Percentiles rank a stretch among this genome's conserved stretches.
These are phyloP conservation scores for Metacarcinus magister DNA, from an alignment of 2,888 invertebrate genomes.

Conservation along the genomic window DNA sequence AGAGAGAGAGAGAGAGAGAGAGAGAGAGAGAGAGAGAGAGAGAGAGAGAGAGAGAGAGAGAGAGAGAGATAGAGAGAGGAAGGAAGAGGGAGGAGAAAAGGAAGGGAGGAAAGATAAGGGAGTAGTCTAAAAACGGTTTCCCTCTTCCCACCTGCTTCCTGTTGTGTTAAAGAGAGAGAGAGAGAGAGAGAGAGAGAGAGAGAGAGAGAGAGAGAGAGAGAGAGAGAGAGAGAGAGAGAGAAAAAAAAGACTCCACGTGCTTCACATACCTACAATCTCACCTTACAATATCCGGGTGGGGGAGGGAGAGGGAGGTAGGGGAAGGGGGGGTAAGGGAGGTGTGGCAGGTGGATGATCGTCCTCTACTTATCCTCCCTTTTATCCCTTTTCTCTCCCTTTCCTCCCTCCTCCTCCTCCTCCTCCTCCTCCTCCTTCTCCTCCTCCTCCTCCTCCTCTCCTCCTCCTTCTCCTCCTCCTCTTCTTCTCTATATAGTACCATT, in stretches of 20 bases:
- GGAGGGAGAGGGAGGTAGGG: too few species aligned
- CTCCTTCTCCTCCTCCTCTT: too few species aligned
- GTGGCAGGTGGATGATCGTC: too few species aligned
- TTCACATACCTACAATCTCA: not conserved
- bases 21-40: too few species aligned
- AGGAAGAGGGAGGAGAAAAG: not conserved
- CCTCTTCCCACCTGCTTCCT: not conserved
- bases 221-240: slow-evolving; percentile 26
- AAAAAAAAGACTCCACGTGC: not conserved
- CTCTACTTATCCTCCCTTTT: not conserved
- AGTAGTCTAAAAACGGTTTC: not conserved
- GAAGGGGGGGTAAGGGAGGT: too few species aligned
- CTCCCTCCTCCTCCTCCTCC: not conserved
- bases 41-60: not conserved
- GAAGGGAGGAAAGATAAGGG: not conserved
- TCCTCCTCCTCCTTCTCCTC: not conserved
- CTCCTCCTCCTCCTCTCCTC: not conserved
- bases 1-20: too few species aligned
- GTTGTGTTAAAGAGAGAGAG: too few species aligned
- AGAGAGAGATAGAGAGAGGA: too few species aligned
- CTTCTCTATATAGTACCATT: too few species aligned
- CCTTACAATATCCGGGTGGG: not conserved
- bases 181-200: not conserved
- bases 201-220: slow-evolving; percentile 26
- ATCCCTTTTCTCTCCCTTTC: not conserved